Percentiles rank a stretch among this genome's conserved stretches.
phyloP scores from a whole-genome alignment of 2,888 invertebrate genomes.

The Merodon equestris region DNA sequence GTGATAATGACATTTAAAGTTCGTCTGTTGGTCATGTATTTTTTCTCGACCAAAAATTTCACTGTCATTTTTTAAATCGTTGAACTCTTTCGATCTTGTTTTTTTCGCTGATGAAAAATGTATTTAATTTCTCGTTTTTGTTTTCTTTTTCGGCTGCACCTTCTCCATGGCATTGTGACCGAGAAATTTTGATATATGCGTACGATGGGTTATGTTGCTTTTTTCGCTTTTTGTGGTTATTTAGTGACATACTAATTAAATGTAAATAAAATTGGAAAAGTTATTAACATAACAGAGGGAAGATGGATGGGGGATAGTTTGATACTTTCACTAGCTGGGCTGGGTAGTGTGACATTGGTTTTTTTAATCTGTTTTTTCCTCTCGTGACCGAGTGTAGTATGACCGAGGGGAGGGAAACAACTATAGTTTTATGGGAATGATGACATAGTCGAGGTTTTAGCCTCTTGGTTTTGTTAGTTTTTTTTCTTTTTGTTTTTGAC shows the following conservation, averaged over 20 bases:
- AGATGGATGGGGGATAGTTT: constrained; percentile 11
- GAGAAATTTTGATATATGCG: constrained; percentile 32
- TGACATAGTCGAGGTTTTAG: too few species aligned
- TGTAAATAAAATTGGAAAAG: constrained; percentile 24
- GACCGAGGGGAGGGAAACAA: too few species aligned
- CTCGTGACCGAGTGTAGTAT: too few species aligned
- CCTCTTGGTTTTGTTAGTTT: too few species aligned
- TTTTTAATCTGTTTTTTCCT: constrained; percentile 1
- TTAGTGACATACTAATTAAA: constrained; percentile 38
- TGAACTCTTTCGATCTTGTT: constrained; percentile 30
- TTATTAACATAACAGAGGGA: constrained; percentile 7
- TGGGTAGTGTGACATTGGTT: constrained; percentile 39
- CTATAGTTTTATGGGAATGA: too few species aligned
- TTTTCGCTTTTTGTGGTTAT: constrained; percentile 5
- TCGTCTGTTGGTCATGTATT: constrained; percentile 20
- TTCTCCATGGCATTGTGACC: constrained; percentile 34
- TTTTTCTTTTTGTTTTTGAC: too few species aligned
- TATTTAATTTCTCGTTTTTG: too few species aligned
- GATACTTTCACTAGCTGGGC: constrained; percentile 25
- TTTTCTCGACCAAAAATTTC: constrained; percentile 43
- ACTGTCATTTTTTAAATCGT: constrained; percentile 52
- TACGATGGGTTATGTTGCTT: background rate
- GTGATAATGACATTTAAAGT: constrained; percentile 61
- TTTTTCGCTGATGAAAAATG: background rate
- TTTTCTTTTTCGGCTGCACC: background rate